These are phyloP conservation scores for Acanthopleura granulata DNA, from an alignment of 2,888 invertebrate species.

Conservation along the genomic window DNA sequence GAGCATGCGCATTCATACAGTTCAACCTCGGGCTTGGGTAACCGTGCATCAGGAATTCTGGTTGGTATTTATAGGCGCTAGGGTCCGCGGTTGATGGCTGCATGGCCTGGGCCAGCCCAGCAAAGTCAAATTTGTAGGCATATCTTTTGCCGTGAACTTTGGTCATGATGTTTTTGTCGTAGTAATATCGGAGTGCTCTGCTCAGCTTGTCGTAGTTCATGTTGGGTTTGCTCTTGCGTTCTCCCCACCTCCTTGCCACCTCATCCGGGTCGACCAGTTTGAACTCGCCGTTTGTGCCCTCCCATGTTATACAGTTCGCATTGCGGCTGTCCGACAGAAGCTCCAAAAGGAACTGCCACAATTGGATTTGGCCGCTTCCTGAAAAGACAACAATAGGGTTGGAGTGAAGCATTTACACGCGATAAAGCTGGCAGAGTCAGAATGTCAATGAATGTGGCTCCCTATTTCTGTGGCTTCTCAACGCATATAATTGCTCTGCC, in stretches of 20 bases:
- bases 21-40: conserved; percentile 84
- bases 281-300: conserved; percentile 95
- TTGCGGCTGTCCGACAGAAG: conserved; percentile 89
- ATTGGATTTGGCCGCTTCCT: conserved; percentile 90
- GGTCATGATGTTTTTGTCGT: conserved; percentile 98
- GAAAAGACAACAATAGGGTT: conserved; percentile 23
- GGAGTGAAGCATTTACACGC: not conserved
- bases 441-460: not conserved
- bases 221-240: conserved; percentile 94
- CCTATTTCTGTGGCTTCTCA: too few relatives aligned
- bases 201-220: conserved; percentile 99
- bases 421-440: not conserved
- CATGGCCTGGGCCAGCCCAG: conserved; percentile 83
- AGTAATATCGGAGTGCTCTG: conserved; percentile 93
- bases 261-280: conserved; percentile 96
- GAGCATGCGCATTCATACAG: conserved; percentile 79
- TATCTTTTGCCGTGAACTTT: conserved; percentile 98
- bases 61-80: conserved; percentile 94
- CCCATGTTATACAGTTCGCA: conserved; percentile 95
- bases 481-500: too few relatives aligned
- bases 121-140: conserved; percentile 97
- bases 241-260: conserved; percentile 94
- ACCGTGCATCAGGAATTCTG: conserved; percentile 88
- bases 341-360: conserved; percentile 98
- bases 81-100: conserved; percentile 84